Conservation (phyloP, 2,113 vertebrate species). For the Hippopotamus amphibius region DNA sequence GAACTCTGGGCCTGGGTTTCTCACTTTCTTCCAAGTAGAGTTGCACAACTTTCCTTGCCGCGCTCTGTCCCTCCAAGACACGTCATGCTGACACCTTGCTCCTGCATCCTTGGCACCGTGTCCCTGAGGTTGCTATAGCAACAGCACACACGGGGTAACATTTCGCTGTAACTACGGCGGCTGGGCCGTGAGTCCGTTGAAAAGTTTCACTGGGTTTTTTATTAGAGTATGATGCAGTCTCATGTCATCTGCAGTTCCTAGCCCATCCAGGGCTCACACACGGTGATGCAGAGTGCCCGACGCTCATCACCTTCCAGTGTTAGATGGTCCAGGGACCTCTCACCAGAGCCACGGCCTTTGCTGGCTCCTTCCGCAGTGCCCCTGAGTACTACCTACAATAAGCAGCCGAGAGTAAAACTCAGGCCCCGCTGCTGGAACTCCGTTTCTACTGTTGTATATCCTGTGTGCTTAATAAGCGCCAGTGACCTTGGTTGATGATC, state of each 20-base stretch:
- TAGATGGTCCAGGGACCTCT: neutral
- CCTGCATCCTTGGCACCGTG: neutral
- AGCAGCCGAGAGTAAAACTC: neutral
- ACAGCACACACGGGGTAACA: constrained; percentile 65
- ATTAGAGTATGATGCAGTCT: constrained; percentile 55
- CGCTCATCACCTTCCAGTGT: neutral
- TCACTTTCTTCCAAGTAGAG: neutral
- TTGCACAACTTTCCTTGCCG: neutral
- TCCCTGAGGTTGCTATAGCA: constrained; percentile 71
- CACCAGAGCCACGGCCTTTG: neutral
- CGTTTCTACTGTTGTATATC: neutral
- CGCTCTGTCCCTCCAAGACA: neutral
- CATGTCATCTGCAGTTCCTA: constrained; percentile 39
- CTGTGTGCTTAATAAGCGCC: neutral
- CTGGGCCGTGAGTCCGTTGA: constrained; percentile 71
- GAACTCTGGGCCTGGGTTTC: neutral
- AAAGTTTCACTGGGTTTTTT: constrained; percentile 81
- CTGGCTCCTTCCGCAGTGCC: neutral
- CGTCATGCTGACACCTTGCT: constrained; percentile 43
- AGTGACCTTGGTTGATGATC: neutral
- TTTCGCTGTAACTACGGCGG: neutral
- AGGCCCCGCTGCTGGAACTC: neutral
- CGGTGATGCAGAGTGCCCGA: neutral
- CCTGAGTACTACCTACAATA: neutral
- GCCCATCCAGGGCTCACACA: constrained; percentile 26